phyloP scores from a whole-genome alignment of 2,113 vertebrate genomes.

The Chaetops frenatus region DNA sequence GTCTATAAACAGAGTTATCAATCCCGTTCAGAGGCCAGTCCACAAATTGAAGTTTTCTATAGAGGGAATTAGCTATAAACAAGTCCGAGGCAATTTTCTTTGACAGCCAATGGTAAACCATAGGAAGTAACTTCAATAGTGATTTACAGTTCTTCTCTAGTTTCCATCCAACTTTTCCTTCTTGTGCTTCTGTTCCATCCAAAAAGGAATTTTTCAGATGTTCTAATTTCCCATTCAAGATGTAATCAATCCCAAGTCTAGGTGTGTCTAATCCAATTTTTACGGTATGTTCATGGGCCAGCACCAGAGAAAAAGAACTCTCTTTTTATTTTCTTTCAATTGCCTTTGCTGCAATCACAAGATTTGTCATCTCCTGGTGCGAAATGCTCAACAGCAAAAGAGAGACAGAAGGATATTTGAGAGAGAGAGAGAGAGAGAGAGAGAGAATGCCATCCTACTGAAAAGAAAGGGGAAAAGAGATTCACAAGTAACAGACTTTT shows the following conservation, averaged over 20 bases:
- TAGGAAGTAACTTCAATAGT: slow-evolving; percentile 68
- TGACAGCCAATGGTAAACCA: slow-evolving; percentile 67
- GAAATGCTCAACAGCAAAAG: slow-evolving; percentile 59
- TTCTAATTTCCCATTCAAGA: slow-evolving; percentile 73
- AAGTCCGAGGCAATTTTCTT: slow-evolving; percentile 65
- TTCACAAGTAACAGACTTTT: neutral
- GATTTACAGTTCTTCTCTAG: slow-evolving; percentile 69
- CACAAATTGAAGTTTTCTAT: slow-evolving; percentile 69
- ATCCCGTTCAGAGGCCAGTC: slow-evolving; percentile 59
- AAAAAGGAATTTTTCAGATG: slow-evolving; percentile 68
- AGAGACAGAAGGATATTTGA: neutral
- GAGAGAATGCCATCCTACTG: neutral
- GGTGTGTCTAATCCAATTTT: slow-evolving; percentile 67
- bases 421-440: neutral
- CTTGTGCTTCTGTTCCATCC: slow-evolving; percentile 56
- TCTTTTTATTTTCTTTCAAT: slow-evolving; percentile 60
- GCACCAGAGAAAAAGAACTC: slow-evolving; percentile 44
- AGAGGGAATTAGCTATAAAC: slow-evolving; percentile 68
- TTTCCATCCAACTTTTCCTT: slow-evolving; percentile 73
- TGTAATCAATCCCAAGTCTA: slow-evolving; percentile 67
- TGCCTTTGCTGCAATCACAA: slow-evolving; percentile 53
- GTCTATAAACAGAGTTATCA: slow-evolving; percentile 69
- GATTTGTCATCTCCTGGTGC: slow-evolving; percentile 64
- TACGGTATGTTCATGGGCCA: slow-evolving; percentile 52
- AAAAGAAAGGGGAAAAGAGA: neutral